Evolutionary conservation across 1,140 invertebrate genomes (phyloP).

Genomic region (Ips typographus): DNA sequence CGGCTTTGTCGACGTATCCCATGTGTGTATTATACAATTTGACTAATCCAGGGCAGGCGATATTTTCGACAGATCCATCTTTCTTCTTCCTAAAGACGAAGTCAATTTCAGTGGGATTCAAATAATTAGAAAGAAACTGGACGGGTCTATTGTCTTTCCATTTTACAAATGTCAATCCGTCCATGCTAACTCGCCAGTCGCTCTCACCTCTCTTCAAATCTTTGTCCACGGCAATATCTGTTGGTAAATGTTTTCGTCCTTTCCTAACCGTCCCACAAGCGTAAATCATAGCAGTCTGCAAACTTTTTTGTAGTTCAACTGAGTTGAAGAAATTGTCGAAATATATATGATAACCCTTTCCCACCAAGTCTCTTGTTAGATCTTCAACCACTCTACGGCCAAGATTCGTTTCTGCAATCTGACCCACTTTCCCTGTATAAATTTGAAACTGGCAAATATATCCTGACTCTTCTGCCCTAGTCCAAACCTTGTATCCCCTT

Average conservation of each 20-base stretch:
- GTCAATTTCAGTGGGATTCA: conserved; percentile 43
- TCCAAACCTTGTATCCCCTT: no score
- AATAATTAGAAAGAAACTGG: conserved; percentile 50
- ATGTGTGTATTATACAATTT: no score
- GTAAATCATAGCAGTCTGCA: conserved; percentile 45
- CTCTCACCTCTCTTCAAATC: conserved; percentile 45
- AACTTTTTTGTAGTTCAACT: conserved; percentile 39
- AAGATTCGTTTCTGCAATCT: no score
- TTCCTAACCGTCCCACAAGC: conserved; percentile 47
- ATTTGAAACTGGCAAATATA: no score
- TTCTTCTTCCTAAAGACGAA: conserved; percentile 45
- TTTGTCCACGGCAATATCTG: conserved; percentile 46
- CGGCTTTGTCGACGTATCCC: no score
- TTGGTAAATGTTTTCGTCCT: conserved; percentile 41
- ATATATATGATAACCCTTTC: not conserved
- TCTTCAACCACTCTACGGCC: no score
- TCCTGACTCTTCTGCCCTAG: no score
- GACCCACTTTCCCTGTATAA: no score
- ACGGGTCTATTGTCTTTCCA: conserved; percentile 52
- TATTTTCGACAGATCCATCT: conserved; percentile 40
- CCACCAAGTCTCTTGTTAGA: no score
- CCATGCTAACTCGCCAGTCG: conserved; percentile 48
- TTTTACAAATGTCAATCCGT: conserved; percentile 48
- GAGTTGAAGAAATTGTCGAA: conserved; percentile 50
- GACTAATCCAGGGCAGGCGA: no score